phyloP scores from a whole-genome alignment of 2,113 vertebrate species.

The Nycticorax nycticorax region DNA sequence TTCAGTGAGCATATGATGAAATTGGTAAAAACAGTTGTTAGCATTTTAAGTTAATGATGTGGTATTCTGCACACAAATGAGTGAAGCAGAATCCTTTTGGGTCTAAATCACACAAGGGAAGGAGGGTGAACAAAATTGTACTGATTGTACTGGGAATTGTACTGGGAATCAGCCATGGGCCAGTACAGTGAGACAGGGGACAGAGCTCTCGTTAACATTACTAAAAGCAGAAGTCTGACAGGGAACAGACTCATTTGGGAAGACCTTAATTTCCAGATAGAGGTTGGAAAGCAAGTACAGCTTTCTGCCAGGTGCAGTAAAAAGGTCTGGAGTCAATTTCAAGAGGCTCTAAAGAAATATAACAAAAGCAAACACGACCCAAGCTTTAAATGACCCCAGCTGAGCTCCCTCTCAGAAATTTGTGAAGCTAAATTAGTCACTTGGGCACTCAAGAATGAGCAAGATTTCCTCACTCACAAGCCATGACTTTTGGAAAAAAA shows the following conservation, averaged over 20 bases:
- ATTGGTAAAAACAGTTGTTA: not conserved
- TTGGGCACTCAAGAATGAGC: slow-evolving; percentile 3
- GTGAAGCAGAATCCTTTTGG: not conserved
- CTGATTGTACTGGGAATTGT: not conserved
- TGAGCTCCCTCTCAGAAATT: not conserved
- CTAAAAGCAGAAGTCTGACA: slow-evolving; percentile 8
- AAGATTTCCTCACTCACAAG: not conserved
- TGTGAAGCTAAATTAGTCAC: slow-evolving; percentile 25
- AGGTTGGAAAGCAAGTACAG: not conserved
- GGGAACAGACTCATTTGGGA: not conserved
- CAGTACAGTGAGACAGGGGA: not conserved
- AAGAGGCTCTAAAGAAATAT: slow-evolving; percentile 18
- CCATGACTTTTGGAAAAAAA: not conserved
- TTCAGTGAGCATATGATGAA: not conserved
- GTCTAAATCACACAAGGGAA: not conserved
- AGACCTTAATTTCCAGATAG: slow-evolving; percentile 23
- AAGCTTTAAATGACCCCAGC: slow-evolving; percentile 3
- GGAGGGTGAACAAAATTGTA: not conserved
- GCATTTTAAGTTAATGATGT: not conserved
- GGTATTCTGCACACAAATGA: not conserved
- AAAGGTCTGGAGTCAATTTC: slow-evolving; percentile 34
- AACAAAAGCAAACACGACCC: slow-evolving; percentile 19
- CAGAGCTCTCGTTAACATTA: not conserved
- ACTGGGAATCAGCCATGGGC: not conserved
- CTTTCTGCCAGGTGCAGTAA: slow-evolving; percentile 50